Conservation (phyloP, 2,888 invertebrate species). For the Heliconius aoede region DNA sequence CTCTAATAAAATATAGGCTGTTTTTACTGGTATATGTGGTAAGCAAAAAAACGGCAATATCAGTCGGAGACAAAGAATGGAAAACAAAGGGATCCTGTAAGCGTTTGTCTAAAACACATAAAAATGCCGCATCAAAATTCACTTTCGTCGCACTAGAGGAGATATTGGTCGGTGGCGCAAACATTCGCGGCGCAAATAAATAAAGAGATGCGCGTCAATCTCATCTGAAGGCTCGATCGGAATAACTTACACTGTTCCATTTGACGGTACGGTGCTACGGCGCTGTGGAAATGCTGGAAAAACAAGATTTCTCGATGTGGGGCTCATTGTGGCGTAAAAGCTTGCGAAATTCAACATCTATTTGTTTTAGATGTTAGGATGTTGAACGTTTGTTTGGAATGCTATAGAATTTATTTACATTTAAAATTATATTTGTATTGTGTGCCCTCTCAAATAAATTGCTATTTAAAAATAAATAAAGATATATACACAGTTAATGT, state of each 20-base stretch:
- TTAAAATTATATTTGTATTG: background rate
- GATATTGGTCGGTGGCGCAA: conserved; percentile 67
- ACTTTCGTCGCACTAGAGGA: conserved; percentile 68
- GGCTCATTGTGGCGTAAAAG: conserved; percentile 16
- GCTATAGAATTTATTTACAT: background rate
- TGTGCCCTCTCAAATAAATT: background rate
- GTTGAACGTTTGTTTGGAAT: background rate
- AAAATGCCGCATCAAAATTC: conserved; percentile 76
- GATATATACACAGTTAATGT: background rate
- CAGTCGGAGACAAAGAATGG: conserved; percentile 48
- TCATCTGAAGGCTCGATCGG: conserved; percentile 41
- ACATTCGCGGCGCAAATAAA: conserved; percentile 58
- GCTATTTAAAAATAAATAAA: background rate
- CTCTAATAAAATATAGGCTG: conserved; percentile 40
- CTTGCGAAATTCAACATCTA: conserved; percentile 2
- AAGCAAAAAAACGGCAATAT: conserved; percentile 50
- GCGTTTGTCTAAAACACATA: conserved; percentile 70
- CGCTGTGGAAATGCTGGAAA: conserved; percentile 28
- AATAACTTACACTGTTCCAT: conserved; percentile 41
- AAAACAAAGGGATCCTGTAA: conserved; percentile 50
- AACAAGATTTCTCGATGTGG: conserved; percentile 23
- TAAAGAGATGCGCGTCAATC: conserved; percentile 55
- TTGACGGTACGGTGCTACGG: no score
- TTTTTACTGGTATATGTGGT: conserved; percentile 41
- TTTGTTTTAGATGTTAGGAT: background rate